Base-by-base conservation (phyloP, 64 coral and sea anemone species). In the Astreopora myriophthalma region DNA sequence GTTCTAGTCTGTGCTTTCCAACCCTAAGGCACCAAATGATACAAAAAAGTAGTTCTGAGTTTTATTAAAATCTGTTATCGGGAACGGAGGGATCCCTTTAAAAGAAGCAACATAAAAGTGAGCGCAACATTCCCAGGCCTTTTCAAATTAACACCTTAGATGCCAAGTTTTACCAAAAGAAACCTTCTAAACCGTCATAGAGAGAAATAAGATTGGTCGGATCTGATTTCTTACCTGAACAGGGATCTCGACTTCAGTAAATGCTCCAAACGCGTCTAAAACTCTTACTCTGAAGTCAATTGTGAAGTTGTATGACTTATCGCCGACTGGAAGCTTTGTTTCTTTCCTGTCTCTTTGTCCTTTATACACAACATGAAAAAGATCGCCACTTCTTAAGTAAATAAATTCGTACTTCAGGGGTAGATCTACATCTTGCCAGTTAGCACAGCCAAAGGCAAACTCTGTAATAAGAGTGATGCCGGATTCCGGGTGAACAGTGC, bases 271-370 rank as follows among this genome's bases (percentile, higher is more conserved):
- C 20, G 42, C 26, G 39, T 90, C 75, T 68, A 5, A 34, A 34
- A 90, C 61, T 38, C 74, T 23, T n/a, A 90, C 74, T 20, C 71
- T 30, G 42, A 90, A 74, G 37, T 85, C 80, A 39, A 37, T 66
- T 1, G 38, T 66, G 37, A 44, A 85, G 55, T 69, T 69, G 6
- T 42, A 36, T 27, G 22, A 7, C 13, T 46, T 79, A 8, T 68
- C 61, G 23, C 88, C 74, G 42, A 40, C 61, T 2, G 74, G 61
- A 49, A 90, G 74, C 74, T 74, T 70, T 30, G 74, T 42, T 30
- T 27, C 5, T 27, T 38, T 35, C 14, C 80, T 84, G 22, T 33
- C n/a, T 65, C 38, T 34, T 2, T 60, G 8, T 12, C 80, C 80
- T 36, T 65, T 84, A 19, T 84, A 40, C 0, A 84, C 80, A 8